Base-by-base conservation (phyloP, 2,113 vertebrate species). In the Poicephalus gulielmi region DNA sequence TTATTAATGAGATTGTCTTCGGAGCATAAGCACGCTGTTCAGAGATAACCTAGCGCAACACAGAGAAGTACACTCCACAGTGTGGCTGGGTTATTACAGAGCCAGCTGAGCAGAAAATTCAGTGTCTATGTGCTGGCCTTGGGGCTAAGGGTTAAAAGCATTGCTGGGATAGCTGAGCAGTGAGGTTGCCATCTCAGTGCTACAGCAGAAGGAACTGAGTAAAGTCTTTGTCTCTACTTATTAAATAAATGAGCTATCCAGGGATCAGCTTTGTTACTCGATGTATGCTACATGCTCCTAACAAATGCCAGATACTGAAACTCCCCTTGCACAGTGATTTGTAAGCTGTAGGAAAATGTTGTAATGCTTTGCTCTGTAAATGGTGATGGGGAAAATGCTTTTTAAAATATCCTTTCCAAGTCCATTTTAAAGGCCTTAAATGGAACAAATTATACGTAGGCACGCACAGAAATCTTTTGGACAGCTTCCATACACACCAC, bases 271-370 rank as follows among this genome's bases (percentile, higher is more conserved):
- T 77, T 46, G 64, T 70, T 83, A 27, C 37, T 83, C 23, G 6
- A 0, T 22, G 41, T 33, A 13, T 39, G 25, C 47, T 85, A 77
- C 71, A 49, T 50, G 46, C 13, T 83, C 50, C 63, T 90, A 80
- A 88, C 90, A 87, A 55, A 91, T 76, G 82, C 78, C 90, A 91
- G 81, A 82, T 30, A 82, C 47, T 23, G 43, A 86, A 91, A 95
- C 75, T 84, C 47, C 60, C 47, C 24, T 4, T 5, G 50, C 23
- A 30, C 64, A 17, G 14, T 50, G 60, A 77, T 77, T 86, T 94
- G 92, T 67, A 46, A 75, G 39, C 69, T 68, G 35, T 4, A 64
- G 39, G n/a, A 71, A 68, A 84, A 44, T 3, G 8, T 41, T 83
- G 49, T 6, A 47, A 23, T 35, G 17, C 16, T 81, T 82, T 20